Base-by-base conservation (phyloP, 2,113 vertebrate genomes). In the Oryzias woworae region DNA sequence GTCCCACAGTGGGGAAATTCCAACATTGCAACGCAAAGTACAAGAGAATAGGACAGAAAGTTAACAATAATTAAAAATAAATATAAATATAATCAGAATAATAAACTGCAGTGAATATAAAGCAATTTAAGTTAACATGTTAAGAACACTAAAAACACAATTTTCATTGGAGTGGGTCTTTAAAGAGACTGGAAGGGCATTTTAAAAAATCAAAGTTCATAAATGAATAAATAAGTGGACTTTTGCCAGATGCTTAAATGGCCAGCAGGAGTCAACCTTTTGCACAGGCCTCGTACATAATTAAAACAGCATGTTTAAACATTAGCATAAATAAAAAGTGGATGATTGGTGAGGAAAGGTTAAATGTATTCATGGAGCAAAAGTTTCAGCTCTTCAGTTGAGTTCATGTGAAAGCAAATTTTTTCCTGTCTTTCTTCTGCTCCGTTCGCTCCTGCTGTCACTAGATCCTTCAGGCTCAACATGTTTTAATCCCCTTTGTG, bases 401-500 rank as follows among this genome's bases (percentile, higher is more conserved):
- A 66, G 54, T 71, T 55, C 51, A 22, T 24, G 56, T 73, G 42
- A 57, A 74, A 72, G 50, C 45, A 42, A 16, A 57, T 26, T 79
- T 53, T 61, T 57, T 80, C 66, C 66, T 65, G 58, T 15, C 61
- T 64, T 47, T 52, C 13, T 36, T 64, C 5, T 8, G 20, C 48
- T 56, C 20, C 52, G 55, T 52, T 65, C 49, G 31, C 50, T 70
- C 54, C 36, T 46, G 52, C 69, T 58, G 77, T 79, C 77, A 66
- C 43, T 3, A 50, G 54, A 47, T 71, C 70, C 47, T 66, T 69
- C 60, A 48, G 53, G 76, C 77, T 68, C 64, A 84, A 74, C 66
- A 24, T 58, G 56, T 75, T 74, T 76, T 78, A 75, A 81, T 84
- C 81, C 79, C 70, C 83, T 87, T 85, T 66, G 62, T 61, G 31